Evolutionary conservation across 2,888 invertebrate genomes (phyloP), one percentile per base, ranked within the genome.

Genomic region (Sinopyrophorus schimmeli): DNA sequence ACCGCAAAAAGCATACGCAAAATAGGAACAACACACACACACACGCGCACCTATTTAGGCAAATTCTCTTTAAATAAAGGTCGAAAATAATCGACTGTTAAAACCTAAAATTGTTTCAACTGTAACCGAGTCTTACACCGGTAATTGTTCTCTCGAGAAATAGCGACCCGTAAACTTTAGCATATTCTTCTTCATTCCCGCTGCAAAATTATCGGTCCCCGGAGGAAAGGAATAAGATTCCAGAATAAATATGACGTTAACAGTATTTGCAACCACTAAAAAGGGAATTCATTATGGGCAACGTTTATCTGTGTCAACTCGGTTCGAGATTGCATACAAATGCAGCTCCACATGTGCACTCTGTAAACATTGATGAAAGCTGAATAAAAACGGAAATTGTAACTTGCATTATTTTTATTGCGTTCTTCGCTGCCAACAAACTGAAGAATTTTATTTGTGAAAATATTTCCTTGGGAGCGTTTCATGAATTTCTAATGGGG

Each of bases 121-220:
- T 37, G 39, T 42, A 49, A 49, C 48, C 47, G 40, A 34, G 26
- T 38, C 40, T 53, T 48, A 44, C 32, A 43, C 44, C 46, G 24
- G 47, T 59, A 59, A 59, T 57, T 46, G 56, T 53, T 57, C 57
- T 52, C 53, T 20, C 27, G 55, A 35, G 54, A 43, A 51, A 54
- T 37, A 51, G 39, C 46, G 35, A 41, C 48, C 47, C 52, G 43
- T 38, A 50, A 49, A 54, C 50, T 52, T 48, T 40, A 53, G 53
- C 47, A 57, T 53, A 57, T 54, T 55, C 52, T 46, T 46, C 46
- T 47, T 47, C 58, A 47, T 53, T 52, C 39, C 41, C 31, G 34
- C 43, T 46, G 43, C 30, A 44, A 54, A 56, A 51, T 54, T 58
- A 54, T 57, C 48, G 48, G 46, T 46, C 54, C 41, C 54, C 37